Percentiles rank a stretch among this genome's conserved stretches.
These are phyloP conservation scores for Anastrepha obliqua DNA, from an alignment of 1,140 invertebrate genomes.

Conservation along the genomic window DNA sequence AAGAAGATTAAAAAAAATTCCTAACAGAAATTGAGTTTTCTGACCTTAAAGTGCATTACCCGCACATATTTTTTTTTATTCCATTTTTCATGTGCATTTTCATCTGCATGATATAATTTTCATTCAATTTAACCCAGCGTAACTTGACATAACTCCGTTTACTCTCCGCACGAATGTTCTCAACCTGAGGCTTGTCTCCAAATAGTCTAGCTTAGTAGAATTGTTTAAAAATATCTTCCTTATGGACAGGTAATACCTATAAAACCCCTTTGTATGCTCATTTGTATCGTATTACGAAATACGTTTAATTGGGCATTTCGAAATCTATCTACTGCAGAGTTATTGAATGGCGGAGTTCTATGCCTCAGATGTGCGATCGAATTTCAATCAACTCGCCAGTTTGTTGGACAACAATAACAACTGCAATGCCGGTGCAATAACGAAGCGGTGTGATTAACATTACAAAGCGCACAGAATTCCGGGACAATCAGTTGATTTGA, in stretches of 20 bases:
- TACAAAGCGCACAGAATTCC: constrained; percentile 62
- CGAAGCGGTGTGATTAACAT: constrained; percentile 72
- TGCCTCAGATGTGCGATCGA: constrained; percentile 49
- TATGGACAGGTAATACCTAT: background rate
- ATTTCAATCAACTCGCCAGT: constrained; percentile 21
- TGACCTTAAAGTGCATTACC: no score
- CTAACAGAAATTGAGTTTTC: no score
- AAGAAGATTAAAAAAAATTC: no score
- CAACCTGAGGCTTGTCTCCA: background rate
- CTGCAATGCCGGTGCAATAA: background rate
- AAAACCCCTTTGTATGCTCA: background rate
- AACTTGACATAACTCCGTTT: no score
- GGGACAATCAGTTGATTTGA: constrained; percentile 10
- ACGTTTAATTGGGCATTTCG: background rate
- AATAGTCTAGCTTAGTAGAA: constrained; percentile 6
- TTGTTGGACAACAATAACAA: constrained; percentile 47
- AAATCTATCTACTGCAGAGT: background rate
- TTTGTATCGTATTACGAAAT: constrained; percentile 16
- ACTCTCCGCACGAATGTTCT: background rate
- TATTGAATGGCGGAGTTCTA: background rate
- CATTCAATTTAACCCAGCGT: no score
- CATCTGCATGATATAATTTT: no score
- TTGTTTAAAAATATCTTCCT: background rate
- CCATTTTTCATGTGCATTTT: no score
- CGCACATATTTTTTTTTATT: no score